phyloP scores from a whole-genome alignment of 2,797 vertebrate genomes.

The Synanceia verrucosa region DNA sequence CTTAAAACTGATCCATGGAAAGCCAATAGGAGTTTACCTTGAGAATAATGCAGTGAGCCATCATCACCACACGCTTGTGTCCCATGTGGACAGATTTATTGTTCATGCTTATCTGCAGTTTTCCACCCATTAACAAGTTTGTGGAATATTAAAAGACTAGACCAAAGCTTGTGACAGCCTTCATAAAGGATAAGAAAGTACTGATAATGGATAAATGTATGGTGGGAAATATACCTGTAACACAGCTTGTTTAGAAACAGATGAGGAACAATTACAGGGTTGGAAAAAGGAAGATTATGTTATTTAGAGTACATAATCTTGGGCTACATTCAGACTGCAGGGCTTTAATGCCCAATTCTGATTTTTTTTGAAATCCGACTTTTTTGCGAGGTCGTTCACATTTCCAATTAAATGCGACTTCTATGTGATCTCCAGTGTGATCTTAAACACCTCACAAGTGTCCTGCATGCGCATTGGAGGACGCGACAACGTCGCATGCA shows the following conservation, averaged over 20 bases:
- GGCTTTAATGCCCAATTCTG: too few species aligned
- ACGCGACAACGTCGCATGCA: too few species aligned
- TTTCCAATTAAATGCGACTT: too few species aligned
- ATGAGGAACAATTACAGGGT: background rate
- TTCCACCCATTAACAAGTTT: slow-evolving; percentile 29
- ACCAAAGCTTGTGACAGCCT: background rate
- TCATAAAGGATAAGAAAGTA: too few species aligned
- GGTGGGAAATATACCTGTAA: background rate
- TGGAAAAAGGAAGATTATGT: too few species aligned
- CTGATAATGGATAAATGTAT: background rate
- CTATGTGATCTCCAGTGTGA: too few species aligned
- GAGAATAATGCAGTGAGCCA: slow-evolving; percentile 42
- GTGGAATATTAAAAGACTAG: background rate
- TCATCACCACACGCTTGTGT: slow-evolving; percentile 37
- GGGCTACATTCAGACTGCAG: too few species aligned
- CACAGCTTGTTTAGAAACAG: background rate
- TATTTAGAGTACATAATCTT: too few species aligned
- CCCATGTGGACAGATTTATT: slow-evolving; percentile 44
- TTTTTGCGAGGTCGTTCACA: too few species aligned
- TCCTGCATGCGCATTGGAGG: too few species aligned
- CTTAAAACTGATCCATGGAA: slow-evolving; percentile 59
- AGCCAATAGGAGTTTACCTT: slow-evolving; percentile 64
- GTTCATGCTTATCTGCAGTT: slow-evolving; percentile 18
- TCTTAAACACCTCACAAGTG: too few species aligned
- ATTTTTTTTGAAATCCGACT: too few species aligned